A percentile compares a stretch with the other conserved stretches of the same genome.
Conservation (phyloP, 2,113 vertebrate genomes). For the Muntiacus reevesi region DNA sequence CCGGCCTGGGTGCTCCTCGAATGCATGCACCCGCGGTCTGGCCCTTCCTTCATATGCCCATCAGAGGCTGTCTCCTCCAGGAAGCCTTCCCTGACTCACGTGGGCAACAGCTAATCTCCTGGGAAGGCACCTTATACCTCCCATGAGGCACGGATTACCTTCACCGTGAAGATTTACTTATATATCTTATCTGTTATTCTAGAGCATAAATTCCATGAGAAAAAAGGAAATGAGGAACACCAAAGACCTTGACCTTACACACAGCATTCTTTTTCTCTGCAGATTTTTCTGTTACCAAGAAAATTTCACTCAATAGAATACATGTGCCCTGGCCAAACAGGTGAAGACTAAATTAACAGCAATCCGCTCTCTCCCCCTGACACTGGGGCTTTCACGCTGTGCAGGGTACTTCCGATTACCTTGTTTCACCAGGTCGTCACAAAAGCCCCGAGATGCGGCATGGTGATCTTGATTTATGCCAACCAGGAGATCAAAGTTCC, state of each 20-base stretch:
- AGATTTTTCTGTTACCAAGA: background rate
- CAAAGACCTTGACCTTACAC: background rate
- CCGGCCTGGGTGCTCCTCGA: background rate
- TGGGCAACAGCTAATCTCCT: background rate
- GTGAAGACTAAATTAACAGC: background rate
- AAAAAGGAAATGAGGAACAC: background rate
- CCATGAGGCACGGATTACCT: background rate
- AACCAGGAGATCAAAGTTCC: background rate
- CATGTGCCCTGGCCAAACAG: background rate
- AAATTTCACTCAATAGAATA: background rate
- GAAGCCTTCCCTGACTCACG: background rate
- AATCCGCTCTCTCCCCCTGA: background rate
- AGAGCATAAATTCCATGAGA: background rate
- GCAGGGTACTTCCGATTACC: fast-evolving
- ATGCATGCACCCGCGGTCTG: fast-evolving
- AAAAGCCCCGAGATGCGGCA: background rate
- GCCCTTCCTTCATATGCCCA: background rate
- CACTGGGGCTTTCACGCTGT: background rate
- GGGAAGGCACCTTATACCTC: background rate
- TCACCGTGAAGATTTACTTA: background rate
- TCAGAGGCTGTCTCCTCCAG: background rate
- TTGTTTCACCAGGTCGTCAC: background rate
- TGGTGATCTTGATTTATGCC: background rate
- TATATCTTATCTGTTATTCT: background rate
- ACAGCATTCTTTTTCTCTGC: background rate